Percentiles rank a stretch among this genome's conserved stretches.
These are phyloP conservation scores for Apus apus DNA, from an alignment of 2,113 vertebrate genomes.

Conservation along the genomic window DNA sequence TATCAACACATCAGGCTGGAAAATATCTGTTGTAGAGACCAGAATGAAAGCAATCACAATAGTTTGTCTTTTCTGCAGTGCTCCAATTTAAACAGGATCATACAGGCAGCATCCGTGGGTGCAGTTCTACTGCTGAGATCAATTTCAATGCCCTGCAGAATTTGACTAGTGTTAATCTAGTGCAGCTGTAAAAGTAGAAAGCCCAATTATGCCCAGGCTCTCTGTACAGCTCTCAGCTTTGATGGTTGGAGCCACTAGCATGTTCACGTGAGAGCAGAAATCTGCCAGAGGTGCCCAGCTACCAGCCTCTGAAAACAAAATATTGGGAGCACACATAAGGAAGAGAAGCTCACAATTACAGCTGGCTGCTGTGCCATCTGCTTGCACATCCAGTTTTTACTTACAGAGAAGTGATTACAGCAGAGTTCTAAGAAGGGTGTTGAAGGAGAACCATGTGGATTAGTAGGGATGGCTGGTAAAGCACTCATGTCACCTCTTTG, in stretches of 20 bases:
- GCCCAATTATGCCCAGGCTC: neutral
- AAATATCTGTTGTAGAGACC: neutral
- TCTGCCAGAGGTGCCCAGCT: neutral
- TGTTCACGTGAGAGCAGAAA: neutral
- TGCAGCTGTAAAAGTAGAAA: slow-evolving; percentile 40
- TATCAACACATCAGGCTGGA: neutral
- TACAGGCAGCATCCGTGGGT: neutral
- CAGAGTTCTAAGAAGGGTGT: neutral
- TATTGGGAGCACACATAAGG: neutral
- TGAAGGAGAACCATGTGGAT: slow-evolving; percentile 51
- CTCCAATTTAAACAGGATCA: slow-evolving; percentile 38
- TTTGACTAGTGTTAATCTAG: neutral
- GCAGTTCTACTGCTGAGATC: slow-evolving; percentile 9
- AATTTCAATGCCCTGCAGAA: neutral
- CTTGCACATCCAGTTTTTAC: slow-evolving; percentile 22
- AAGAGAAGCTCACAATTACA: neutral
- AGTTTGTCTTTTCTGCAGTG: slow-evolving; percentile 15
- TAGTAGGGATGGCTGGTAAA: slow-evolving; percentile 35
- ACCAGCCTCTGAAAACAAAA: neutral
- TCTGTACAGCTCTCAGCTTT: neutral
- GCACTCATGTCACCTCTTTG: neutral
- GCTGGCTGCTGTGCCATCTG: neutral
- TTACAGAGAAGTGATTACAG: neutral
- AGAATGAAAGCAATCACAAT: slow-evolving; percentile 26
- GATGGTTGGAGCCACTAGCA: neutral